Percentiles rank a stretch among this genome's conserved stretches.
Conservation (phyloP, 2,113 vertebrate species). For the Pica pica region DNA sequence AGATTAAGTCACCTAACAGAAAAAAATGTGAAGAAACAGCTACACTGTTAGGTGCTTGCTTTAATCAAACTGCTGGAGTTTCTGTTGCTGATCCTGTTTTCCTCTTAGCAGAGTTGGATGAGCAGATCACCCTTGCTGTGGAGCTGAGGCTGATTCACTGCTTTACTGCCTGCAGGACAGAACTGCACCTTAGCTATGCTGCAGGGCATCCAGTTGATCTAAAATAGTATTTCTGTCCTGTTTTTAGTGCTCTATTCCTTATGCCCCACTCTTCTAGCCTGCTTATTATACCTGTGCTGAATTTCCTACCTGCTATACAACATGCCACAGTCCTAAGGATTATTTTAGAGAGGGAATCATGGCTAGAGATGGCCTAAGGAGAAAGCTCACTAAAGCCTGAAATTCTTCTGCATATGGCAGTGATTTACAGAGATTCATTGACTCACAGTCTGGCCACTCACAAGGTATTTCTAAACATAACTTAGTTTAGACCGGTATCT, state of each 20-base stretch:
- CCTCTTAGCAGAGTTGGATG: background rate
- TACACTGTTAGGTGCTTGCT: background rate
- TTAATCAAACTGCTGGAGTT: background rate
- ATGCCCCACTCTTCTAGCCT: background rate
- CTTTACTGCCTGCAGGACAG: background rate
- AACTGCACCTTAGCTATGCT: background rate
- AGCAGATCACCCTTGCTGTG: background rate
- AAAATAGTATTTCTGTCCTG: background rate
- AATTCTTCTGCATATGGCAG: slow-evolving; percentile 10
- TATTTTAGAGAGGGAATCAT: background rate
- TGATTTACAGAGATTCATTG: slow-evolving; percentile 40
- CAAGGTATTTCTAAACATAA: slow-evolving; percentile 49
- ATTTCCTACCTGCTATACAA: background rate
- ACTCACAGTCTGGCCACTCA: slow-evolving; percentile 32
- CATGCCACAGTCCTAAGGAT: background rate
- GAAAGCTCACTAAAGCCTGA: background rate
- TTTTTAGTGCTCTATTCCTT: background rate
- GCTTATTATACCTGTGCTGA: background rate
- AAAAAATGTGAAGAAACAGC: background rate
- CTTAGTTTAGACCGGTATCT: slow-evolving; percentile 26
- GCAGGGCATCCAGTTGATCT: background rate
- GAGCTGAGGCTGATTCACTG: background rate
- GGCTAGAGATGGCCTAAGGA: background rate
- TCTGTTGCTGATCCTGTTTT: background rate
- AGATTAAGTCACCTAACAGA: background rate